Conservation (phyloP, 2,113 vertebrate genomes). For the Amia ocellicauda region DNA sequence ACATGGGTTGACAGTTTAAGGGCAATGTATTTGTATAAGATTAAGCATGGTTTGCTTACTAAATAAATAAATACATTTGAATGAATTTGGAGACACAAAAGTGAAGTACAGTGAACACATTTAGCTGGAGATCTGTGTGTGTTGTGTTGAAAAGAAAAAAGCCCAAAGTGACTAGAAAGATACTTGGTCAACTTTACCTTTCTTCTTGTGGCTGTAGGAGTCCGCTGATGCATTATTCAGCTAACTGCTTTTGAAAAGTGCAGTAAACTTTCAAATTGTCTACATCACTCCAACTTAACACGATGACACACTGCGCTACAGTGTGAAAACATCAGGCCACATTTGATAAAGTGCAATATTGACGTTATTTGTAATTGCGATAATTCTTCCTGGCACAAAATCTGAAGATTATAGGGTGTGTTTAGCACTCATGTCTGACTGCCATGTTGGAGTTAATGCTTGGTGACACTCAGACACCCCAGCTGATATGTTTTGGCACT, state of each 20-base stretch:
- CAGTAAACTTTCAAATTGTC: not conserved
- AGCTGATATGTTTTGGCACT: constrained; percentile 69
- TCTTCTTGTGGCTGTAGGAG: too few species aligned
- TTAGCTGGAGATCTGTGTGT: too few species aligned
- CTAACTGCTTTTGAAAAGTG: not conserved
- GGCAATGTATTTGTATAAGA: too few species aligned
- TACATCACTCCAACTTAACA: not conserved
- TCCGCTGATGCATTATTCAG: not conserved
- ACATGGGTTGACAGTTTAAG: too few species aligned
- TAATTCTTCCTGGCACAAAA: constrained; percentile 29
- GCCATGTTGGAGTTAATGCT: constrained; percentile 56
- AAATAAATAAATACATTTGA: too few species aligned
- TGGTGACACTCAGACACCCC: constrained; percentile 66
- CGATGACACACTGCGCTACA: not conserved
- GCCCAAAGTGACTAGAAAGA: not conserved
- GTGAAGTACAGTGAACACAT: too few species aligned
- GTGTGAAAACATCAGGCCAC: not conserved
- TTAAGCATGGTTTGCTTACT: too few species aligned
- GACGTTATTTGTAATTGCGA: constrained; percentile 46
- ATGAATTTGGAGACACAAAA: too few species aligned
- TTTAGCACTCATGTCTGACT: constrained; percentile 36
- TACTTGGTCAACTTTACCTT: not conserved
- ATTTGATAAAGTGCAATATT: constrained; percentile 33
- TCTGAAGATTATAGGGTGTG: constrained; percentile 29
- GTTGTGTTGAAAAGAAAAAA: not conserved